These are phyloP conservation scores for Drosophila tani DNA, from an alignment of 1,140 invertebrate genomes.

Conservation along the genomic window DNA sequence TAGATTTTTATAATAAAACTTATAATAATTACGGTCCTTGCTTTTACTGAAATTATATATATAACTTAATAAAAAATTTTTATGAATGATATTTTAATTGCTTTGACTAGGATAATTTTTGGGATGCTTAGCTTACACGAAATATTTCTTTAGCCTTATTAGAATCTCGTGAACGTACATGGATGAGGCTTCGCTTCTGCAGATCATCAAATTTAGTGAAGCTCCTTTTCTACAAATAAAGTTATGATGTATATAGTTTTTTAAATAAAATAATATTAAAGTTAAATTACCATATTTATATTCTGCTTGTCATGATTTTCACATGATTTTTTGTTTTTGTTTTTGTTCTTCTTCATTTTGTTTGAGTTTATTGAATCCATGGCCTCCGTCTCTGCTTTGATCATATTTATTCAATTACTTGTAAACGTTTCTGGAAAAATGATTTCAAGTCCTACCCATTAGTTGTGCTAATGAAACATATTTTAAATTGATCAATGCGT, in stretches of 20 bases:
- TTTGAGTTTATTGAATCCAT: neutral
- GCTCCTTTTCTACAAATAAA: constrained; percentile 89
- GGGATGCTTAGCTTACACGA: constrained; percentile 86
- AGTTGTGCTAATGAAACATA: neutral
- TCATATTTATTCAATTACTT: neutral
- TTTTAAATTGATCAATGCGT: neutral
- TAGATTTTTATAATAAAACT: too few relatives aligned
- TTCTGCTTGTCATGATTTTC: constrained; percentile 58
- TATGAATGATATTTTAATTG: neutral
- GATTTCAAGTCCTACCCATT: neutral
- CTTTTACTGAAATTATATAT: neutral
- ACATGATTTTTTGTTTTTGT: constrained; percentile 45
- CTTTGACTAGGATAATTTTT: constrained; percentile 44
- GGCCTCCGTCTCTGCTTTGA: neutral
- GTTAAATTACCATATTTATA: constrained; percentile 61
- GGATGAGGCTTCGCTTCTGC: constrained; percentile 89
- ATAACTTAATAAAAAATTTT: neutral
- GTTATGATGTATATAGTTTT: neutral
- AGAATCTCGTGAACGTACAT: constrained; percentile 89
- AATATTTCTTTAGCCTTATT: constrained; percentile 89
- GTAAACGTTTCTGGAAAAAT: neutral
- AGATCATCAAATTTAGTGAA: constrained; percentile 91
- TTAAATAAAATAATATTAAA: neutral
- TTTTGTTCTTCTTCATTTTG: constrained; percentile 34
- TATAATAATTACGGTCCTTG: too few relatives aligned